Base-by-base conservation (phyloP, 2,797 vertebrate genomes). In the Acanthopagrus latus region DNA sequence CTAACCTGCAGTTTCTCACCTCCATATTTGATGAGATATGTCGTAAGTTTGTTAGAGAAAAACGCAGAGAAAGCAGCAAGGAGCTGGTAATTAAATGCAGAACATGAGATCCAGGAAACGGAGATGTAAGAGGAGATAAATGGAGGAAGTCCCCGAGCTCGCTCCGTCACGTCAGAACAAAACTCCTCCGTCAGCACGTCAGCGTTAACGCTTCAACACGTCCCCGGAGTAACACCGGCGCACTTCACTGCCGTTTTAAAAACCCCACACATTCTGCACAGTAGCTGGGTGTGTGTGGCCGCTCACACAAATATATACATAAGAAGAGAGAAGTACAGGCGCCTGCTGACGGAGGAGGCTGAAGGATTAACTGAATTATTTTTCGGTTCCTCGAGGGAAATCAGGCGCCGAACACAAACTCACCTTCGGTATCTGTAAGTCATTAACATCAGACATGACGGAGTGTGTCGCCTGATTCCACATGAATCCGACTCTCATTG, bases 361-460 rank as follows among this genome's bases (percentile, higher is more conserved):
- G 33, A 51, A 14, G 67, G 64, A 74, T 88, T 83, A 87, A 66
- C 56, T 50, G 80, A 79, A 79, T 87, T 76, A 86, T 86, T 85
- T 38, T 77, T 55, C 16, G 12, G 59, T n/a, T 70, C 65, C 77
- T 73, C n/a, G 1, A 47, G 74, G 84, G 59, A 86, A 81, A 89
- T 88, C 81, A 86, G 56, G 68, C 59, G 64, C 27, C 43, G 62
- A 81, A 73, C 62, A 66, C 74, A 77, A 77, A 82, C 76, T 48
- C 74, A 71, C 54, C 67, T 79, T 76, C 62, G 18, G 52, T 63
- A 41, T 74, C 74, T 77, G 75, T 43, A 25, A 7, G 76, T 27
- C 41, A 41, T 76, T 80, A 77, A 57, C 69, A 60, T 54, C 73
- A 67, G 59, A 33, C 62, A 17, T 64, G 72, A 82, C 50, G 58